Conservation (phyloP, 2,888 invertebrate species). For the Entomobrya multifasciata region DNA sequence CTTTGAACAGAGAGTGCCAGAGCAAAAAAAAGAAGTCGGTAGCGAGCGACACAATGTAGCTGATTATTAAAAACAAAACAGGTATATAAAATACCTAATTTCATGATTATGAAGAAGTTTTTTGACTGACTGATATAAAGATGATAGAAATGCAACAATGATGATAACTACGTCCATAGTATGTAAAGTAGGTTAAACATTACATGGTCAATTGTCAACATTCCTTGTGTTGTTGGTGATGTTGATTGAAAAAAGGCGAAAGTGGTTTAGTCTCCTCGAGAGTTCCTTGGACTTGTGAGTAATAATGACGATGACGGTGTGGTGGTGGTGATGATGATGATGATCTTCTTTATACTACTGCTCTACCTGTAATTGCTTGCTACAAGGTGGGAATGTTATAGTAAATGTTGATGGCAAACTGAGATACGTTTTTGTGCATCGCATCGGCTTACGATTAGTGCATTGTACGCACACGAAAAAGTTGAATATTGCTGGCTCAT, state of each 20-base stretch:
- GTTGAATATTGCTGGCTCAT: slow-evolving; percentile 32
- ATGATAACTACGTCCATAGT: slow-evolving; percentile 60
- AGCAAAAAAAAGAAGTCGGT: background rate
- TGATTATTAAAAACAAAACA: slow-evolving; percentile 36
- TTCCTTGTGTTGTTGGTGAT: slow-evolving; percentile 51
- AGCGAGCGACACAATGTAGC: background rate
- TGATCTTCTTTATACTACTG: slow-evolving; percentile 9
- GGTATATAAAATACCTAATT: slow-evolving; percentile 34
- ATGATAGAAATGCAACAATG: slow-evolving; percentile 26
- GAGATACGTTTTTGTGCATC: slow-evolving; percentile 19
- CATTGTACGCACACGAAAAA: background rate
- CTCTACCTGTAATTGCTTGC: background rate
- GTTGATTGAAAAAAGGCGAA: slow-evolving; percentile 71
- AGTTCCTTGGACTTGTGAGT: slow-evolving; percentile 67
- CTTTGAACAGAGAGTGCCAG: background rate
- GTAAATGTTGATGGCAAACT: background rate
- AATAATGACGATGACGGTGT: background rate
- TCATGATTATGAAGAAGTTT: slow-evolving; percentile 40
- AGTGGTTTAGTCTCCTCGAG: slow-evolving; percentile 68
- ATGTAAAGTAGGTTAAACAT: slow-evolving; percentile 69
- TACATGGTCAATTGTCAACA: slow-evolving; percentile 71
- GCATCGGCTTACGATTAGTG: background rate
- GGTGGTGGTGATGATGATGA: slow-evolving; percentile 14
- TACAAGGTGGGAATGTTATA: background rate
- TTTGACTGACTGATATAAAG: slow-evolving; percentile 43